Base-by-base conservation (phyloP, 2,888 invertebrate genomes). In the Andricus curvator region DNA sequence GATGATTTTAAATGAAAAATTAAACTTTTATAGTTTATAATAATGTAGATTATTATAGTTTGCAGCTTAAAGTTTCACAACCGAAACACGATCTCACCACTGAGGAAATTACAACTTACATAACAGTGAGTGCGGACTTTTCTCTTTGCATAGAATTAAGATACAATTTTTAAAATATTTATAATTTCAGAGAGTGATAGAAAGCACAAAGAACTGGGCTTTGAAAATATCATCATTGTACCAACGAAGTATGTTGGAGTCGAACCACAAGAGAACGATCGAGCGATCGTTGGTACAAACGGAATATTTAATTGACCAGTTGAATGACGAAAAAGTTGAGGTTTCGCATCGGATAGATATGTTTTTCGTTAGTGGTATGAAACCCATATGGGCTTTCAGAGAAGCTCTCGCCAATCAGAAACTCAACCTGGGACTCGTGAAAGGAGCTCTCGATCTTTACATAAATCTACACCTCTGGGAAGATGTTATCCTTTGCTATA, bases 401-500 rank as follows among this genome's bases (percentile, higher is more conserved):
- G 94, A 95, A 85, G 95, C 96, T 84, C 94, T 98, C 62, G 98
- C 96, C 0, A 96, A 97, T 86, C 90, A 98, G 78, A 95, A 98
- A 91, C 91, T 97, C 1, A 96, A 96, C 85, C 91, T 98, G 77
- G 99, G 98, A 13, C 94, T 97, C 83, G 95, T 96, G 4, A 98
- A 98, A 92, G 95, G 96, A 5, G 98, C 98, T 1, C 93, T 98
- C 29, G 97, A 97, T 84, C 93, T 97, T 78, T 98, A 96, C 91
- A 93, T 96, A 37, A 93, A 94, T 74, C 93, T 99, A 37, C 95
- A 97, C 86, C 93, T 97, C 37, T 99, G 99, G 99, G 98, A 99
- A 88, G 96, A 98, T 84, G 97, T 98, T 44, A 97, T 99, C 79
- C 94, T 95, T 2, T 99, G 99, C 93, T 99, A 99, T 91, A 97